phyloP scores from a whole-genome alignment of 2,888 invertebrate genomes.

The Schizaphis graminum region DNA sequence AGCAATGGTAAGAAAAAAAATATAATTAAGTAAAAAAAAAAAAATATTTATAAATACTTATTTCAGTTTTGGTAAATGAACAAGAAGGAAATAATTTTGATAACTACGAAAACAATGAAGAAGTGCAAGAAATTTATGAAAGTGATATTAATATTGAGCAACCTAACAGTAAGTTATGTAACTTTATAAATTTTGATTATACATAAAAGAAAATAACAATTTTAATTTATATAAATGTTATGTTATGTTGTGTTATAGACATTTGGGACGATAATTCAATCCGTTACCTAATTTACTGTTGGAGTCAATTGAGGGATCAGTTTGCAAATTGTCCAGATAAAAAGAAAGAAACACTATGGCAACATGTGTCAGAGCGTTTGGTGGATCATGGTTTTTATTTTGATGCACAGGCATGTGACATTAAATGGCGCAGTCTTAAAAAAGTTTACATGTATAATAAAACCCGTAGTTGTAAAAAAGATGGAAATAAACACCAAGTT shows the following conservation, averaged over 20 bases:
- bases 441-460: conserved; percentile 52
- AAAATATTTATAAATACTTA: background rate
- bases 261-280: conserved; percentile 19
- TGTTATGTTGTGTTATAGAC: background rate
- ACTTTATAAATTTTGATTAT: background rate
- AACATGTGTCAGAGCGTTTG: conserved; percentile 36
- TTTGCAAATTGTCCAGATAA: conserved; percentile 30
- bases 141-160: conserved; percentile 19
- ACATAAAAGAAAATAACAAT: background rate
- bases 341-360: conserved; percentile 37
- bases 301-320: conserved; percentile 45
- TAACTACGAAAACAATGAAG: background rate
- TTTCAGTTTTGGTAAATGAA: conserved; percentile 25
- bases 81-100: conserved; percentile 7
- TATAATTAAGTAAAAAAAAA: background rate
- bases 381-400: conserved; percentile 45
- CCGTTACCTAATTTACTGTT: conserved; percentile 50
- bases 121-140: conserved; percentile 52
- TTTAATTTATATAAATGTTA: background rate
- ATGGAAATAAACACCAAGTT: conserved; percentile 8
- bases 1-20: conserved; percentile 1
- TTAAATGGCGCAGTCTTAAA: conserved; percentile 56
- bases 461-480: background rate
- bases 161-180: background rate
- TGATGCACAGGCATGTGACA: conserved; percentile 37